Percentiles rank a stretch among this genome's conserved stretches.
phyloP scores from a whole-genome alignment of 2,797 vertebrate genomes.

The Sorex maritimensis region DNA sequence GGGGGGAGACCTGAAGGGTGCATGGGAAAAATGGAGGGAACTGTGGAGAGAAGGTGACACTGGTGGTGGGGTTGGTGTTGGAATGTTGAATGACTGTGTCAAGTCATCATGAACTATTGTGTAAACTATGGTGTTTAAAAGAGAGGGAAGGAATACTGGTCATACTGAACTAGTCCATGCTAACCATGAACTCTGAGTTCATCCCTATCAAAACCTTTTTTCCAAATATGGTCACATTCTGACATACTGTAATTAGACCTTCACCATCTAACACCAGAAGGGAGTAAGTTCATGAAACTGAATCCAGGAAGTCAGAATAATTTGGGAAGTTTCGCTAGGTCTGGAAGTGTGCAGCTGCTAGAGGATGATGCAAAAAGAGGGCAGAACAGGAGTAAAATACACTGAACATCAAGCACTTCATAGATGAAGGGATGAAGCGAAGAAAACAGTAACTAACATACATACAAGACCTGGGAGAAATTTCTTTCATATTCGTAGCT shows the following conservation, averaged over 20 bases:
- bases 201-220: neutral
- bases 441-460: neutral
- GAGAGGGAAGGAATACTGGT: too few relatives aligned
- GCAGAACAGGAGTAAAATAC: neutral
- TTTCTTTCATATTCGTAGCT: neutral
- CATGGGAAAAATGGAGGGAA: too few relatives aligned
- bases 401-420: neutral
- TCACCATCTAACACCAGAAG: neutral
- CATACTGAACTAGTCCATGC: neutral
- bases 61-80: too few relatives aligned
- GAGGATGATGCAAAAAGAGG: neutral
- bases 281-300: neutral
- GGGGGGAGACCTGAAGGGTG: too few relatives aligned
- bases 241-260: neutral
- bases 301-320: neutral
- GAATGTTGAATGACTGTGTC: too few relatives aligned
- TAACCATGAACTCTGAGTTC: neutral
- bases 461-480: neutral
- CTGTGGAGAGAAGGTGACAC: too few relatives aligned
- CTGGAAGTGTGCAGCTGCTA: neutral
- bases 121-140: too few relatives aligned
- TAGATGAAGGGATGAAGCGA: neutral
- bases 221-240: constrained; percentile 14
- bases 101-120: too few relatives aligned
- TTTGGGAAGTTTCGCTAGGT: neutral